Base-by-base conservation (phyloP, 2,797 vertebrate genomes). In the Tenualosa thibaudeaui region DNA sequence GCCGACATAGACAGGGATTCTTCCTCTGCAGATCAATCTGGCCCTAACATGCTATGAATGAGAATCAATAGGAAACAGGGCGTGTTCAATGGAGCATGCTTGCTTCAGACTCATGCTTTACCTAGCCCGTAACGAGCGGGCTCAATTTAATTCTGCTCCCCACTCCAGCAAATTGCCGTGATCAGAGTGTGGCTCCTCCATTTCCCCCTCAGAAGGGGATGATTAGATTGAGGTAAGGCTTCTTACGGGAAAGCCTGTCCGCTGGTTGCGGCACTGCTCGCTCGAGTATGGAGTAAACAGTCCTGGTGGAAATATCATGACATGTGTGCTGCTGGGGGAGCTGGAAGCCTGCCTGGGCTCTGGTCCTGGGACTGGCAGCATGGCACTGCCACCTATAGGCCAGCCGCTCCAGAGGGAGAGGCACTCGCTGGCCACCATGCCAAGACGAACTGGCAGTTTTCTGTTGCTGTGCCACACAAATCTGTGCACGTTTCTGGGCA, bases 51-150 rank as follows among this genome's bases (percentile, higher is more conserved):
- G 87, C 89, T 90, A 88, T 89, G 89, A 93, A 93, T 86, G 88
- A 91, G 93, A 93, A 93, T 94, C 93, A 90, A 94, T 91, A 88
- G 22, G 50, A 26, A 88, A 89, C 84, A 81, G 68, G 83, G 85
- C 91, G 89, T 86, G 90, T 91, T 90, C 84, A 84, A 86, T 81
- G 86, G 85, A 51, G 86, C 83, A 85, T 43, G 6, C 9, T 65
- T 43, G 71, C 37, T 78, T 46, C 40, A 19, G 71, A 40, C 40
- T 78, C 71, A 46, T 10, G 71, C 37, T 46, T 46, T 40, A 78
- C 40, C 71, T 22, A 46, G 17, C 40, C 17, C 46, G 37, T 78
- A 78, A 22, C 71, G 15, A 46, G 71, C 40, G 2, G 46, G 37
- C 71, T 78, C 37, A 40, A 46, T 78, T 46, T 78, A 78, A 78